Evolutionary conservation across 2,888 invertebrate genomes (phyloP), one percentile per base, ranked within the genome.

Genomic region (Acrobasis suavella): DNA sequence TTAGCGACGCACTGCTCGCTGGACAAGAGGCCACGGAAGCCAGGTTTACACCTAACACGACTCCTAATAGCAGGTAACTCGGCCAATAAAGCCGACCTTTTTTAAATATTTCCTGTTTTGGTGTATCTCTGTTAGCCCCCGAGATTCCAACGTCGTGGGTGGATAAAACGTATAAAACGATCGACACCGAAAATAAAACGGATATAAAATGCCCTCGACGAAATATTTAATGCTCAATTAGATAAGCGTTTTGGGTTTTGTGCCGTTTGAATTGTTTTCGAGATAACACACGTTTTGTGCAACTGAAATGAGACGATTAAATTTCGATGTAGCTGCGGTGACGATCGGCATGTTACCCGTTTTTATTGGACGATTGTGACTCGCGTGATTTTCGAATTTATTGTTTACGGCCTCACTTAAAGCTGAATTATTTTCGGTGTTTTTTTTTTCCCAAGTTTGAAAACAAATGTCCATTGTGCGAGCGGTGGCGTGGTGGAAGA

Each of bases 141-240:
- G 81, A 89, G 85, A 86, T 85, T 82, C 86, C 86, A 80, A 76
- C 89, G 85, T 81, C 89, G 91, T 91, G 89, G 90, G 91, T 89
- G 90, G 86, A 91, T 86, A 87, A 89, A 89, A 89, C 80, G 84
- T 86, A 87, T 85, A 89, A 89, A 89, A 88, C 86, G 85, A 84
- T 84, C 80, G 81, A 81, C 81, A 85, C 76, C 82, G 77, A 87
- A 88, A 86, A 91, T 89, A 89, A 90, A 91, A 86, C 84, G 78
- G 83, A 88, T 87, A 91, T 89, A 89, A 90, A 90, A 89, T 89
- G 85, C 82, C 82, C 86, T 87, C 91, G 89, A 89, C 85, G 91
- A 92, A 89, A 89, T 91, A 89, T 89, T 91, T 91, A 90, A 91
- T 89, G 86, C 90, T 91, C 89, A 91, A 91, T 91, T 91, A 91